These are phyloP conservation scores for Donacobius atricapilla DNA, from an alignment of 2,113 vertebrate species.

Conservation along the genomic window DNA sequence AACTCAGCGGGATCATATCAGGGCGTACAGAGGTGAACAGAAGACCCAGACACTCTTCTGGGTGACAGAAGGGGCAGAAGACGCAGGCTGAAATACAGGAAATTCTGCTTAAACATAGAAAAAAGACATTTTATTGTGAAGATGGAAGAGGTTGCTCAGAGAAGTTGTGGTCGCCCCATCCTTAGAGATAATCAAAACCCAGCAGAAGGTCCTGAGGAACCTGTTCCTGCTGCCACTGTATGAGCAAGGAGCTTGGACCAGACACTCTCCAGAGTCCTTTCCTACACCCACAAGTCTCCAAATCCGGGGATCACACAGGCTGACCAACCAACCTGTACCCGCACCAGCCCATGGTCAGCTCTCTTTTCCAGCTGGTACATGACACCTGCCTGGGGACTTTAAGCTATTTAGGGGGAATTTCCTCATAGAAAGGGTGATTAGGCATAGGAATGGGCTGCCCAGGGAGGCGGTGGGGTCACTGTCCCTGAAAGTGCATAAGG, in stretches of 20 bases:
- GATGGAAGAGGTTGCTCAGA: not conserved
- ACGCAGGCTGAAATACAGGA: not conserved
- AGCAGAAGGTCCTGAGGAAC: not conserved
- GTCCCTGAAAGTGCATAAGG: not conserved
- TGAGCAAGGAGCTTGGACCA: not conserved
- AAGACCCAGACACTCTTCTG: no score
- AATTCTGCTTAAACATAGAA: not conserved
- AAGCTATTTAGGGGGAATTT: not conserved
- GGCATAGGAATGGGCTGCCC: not conserved
- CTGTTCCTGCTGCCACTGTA: not conserved
- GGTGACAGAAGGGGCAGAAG: not conserved
- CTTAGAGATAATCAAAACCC: not conserved
- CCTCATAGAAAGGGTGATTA: not conserved
- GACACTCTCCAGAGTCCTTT: not conserved
- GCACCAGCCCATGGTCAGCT: not conserved
- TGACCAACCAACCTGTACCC: not conserved
- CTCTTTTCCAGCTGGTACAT: not conserved
- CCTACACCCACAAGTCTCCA: no score
- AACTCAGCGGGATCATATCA: not conserved
- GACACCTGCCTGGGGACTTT: not conserved
- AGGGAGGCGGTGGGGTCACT: not conserved
- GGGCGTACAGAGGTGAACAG: no score
- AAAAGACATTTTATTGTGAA: not conserved
- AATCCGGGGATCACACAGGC: accelerated
- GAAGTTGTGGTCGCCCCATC: no score